Base-by-base conservation (phyloP, 2,888 invertebrate species). In the Archaeoteleia sp. region DNA sequence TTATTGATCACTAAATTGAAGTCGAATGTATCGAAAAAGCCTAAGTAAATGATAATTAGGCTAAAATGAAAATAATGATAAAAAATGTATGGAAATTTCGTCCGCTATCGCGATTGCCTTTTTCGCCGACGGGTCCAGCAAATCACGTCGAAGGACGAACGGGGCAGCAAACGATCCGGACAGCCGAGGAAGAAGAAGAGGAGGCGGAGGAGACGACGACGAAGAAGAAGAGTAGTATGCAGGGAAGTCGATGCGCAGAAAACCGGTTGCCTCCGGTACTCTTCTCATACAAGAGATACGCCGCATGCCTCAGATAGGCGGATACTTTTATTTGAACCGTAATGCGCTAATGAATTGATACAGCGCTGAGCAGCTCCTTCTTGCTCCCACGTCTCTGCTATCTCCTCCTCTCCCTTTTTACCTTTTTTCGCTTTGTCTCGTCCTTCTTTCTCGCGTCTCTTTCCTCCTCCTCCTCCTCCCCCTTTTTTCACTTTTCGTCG, bases 281-380 rank as follows among this genome's bases (percentile, higher is more conserved):
- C 69, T 67, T 68, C 61, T 74, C 73, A 71, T 74, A 75, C 74
- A 72, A 54, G 62, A 54, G 63, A 61, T 67, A 77, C 73, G 66
- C 74, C 72, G 79, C 77, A 75, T 79, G 78, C 79, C 77, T 74
- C 74, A 76, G 80, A 81, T 81, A 78, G 74, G 79, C 75, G 74
- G 62, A 70, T 78, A 78, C 74, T 80, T 82, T 81, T 79, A 79
- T 79, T 80, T 77, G 60, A 71, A 75, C 73, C 74, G 77, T 80
- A 80, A 80, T 78, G 79, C 80, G 78, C 79, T 82, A 82, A 82
- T 82, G 82, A 82, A 82, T 82, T 78, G 82, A 80, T 81, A 77
- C 80, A 78, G 76, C 70, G 67, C 66, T 57, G 68, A 69, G 72
- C 70, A 43, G 70, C 61, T 68, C 54, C 53, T 67, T 55, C 55